Base-by-base conservation (phyloP, 2,888 invertebrate species). In the Halocaridina rubra region DNA sequence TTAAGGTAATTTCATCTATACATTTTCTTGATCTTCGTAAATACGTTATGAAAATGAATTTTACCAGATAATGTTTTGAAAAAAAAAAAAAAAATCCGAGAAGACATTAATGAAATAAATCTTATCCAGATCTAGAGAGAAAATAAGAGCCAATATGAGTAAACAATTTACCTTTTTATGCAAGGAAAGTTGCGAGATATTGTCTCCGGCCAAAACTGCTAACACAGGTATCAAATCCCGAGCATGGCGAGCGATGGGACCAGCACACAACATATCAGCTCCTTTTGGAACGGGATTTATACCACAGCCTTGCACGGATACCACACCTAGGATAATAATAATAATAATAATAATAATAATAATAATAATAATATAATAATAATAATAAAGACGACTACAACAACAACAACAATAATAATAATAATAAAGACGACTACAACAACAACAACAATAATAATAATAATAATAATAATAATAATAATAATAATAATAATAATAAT, bases 241-340 rank as follows among this genome's bases (percentile, higher is more conserved):
- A 0, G 97, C 96, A 90, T 95, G 94, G 88, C 97, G 94, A 88
- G 95, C 95, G 93, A 98, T 95, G 2, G 98, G 98, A 0, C 98
- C 98, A 0, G 94, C 94, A 22, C 94, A 93, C 0, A 97, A 95
- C 94, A 98, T 96, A 13, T 67, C 67, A 10, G 79, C 67, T 16
- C 8, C 53, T 10, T 69, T 74, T 4, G 22, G 7, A 61, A 79
- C 59, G 19, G 61, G 61, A 29, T 79, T 64, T 19, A 84, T 46
- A 19, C 75, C 79, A 30, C 84, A 84, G 13, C 84, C 84, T 29
- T 57, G 61, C 16, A 79, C 33, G 5, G 79, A 74, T 32, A 79
- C 78, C 19, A 84, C 30, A 39, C 84, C 84, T 84, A 27, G n/a
- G n/a, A n/a, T n/a, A n/a, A n/a, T n/a, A n/a, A n/a, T n/a, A n/a